Conservation (phyloP, 2,797 vertebrate genomes). For the Microcaecilia unicolor region DNA sequence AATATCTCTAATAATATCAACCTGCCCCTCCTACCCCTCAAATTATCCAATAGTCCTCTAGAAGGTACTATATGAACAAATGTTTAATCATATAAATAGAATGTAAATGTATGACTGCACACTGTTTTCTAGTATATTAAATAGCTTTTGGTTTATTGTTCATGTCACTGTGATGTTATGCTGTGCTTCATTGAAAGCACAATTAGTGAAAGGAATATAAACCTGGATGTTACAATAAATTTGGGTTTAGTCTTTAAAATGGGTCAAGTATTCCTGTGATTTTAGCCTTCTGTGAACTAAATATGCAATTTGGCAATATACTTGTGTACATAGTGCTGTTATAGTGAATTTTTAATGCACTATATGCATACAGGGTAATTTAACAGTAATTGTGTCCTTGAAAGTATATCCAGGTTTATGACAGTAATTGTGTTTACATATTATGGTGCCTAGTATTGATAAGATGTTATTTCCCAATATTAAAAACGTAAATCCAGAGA, state of each 20-base stretch:
- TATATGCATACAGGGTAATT: constrained; percentile 48
- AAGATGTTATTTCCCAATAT: constrained; percentile 79
- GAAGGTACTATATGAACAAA: constrained; percentile 68
- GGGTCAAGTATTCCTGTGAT: constrained; percentile 25
- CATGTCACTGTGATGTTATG: constrained; percentile 75
- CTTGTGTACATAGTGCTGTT: constrained; percentile 24
- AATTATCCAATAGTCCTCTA: constrained; percentile 62
- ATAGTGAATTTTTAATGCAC: constrained; percentile 28
- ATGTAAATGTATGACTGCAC: constrained; percentile 57
- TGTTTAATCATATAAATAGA: constrained; percentile 72
- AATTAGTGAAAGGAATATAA: constrained; percentile 69
- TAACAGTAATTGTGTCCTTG: constrained; percentile 40
- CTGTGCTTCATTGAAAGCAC: constrained; percentile 74
- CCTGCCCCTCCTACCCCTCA: constrained; percentile 26
- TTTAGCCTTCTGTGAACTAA: constrained; percentile 21
- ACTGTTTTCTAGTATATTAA: constrained; percentile 54
- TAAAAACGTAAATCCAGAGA: constrained; percentile 69
- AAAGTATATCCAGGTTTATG: constrained; percentile 81
- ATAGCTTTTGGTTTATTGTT: constrained; percentile 50
- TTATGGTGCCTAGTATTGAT: constrained; percentile 91
- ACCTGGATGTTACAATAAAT: constrained; percentile 67
- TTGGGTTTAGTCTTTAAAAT: constrained; percentile 30
- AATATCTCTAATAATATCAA: constrained; percentile 52
- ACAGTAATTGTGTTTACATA: constrained; percentile 86
- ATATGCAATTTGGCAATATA: constrained; percentile 17